Evolutionary conservation across 2,888 invertebrate species (phyloP), one percentile per base, ranked within the genome.

Genomic region (Lottia gigantea): DNA sequence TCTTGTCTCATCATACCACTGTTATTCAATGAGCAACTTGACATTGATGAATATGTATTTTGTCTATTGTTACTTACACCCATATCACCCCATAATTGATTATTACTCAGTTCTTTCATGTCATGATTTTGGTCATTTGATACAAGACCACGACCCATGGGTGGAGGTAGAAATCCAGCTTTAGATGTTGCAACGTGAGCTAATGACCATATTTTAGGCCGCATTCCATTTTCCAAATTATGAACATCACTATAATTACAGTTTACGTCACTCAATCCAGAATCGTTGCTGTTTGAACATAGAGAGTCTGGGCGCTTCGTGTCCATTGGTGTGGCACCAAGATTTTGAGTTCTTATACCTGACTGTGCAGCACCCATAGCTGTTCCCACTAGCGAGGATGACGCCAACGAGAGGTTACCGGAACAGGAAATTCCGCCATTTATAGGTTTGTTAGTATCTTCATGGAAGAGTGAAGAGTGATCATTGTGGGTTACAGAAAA

Each of bases 141-240:
- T 12, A 23, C 19, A 19, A 55, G 19, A 19, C 19, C 55, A 23
- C 55, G 55, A 55, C 19, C 55, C 55, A 55, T 55, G 40, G 40
- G 40, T 55, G 55, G 55, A 55, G 55, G 55, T 23, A 55, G 19
- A 55, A 55, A 63, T 75, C 81, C 66, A 75, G 72, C 61, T 77
- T 82, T 67, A 25, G 86, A 85, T 2, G 87, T 85, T n/a, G 85
- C 87, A 19, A 85, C 83, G 73, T 85, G 84, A 16, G 85, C 87
- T 45, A 87, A 75, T 12, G 86, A 86, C 87, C 87, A 87, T 69
- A 87, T 87, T 64, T 84, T 77, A 14, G 86, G 86, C 68, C 82
- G 70, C 62, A 83, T 64, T 16, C 76, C 77, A n/a, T 71, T 76
- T 19, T 65, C 64, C 12, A 40, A 64, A 23, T 31, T 45, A 19